A percentile compares a stretch with the other conserved stretches of the same genome.
Evolutionary conservation across 2,113 vertebrate genomes (phyloP).

Genomic region (Motacilla tschutschensis): DNA sequence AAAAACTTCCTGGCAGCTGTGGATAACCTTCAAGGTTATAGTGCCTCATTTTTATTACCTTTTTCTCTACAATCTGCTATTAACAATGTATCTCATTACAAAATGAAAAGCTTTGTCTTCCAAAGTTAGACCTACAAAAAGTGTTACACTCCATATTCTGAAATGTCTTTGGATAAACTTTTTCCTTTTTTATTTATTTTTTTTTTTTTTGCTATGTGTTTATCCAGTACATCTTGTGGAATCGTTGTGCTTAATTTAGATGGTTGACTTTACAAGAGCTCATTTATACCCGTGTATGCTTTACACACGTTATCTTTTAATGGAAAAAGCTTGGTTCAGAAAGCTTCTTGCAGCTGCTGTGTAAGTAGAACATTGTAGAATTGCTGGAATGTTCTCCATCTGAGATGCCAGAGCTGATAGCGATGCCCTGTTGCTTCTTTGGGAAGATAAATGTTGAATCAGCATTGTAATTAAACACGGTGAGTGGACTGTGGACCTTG

Average conservation of each 20-base stretch:
- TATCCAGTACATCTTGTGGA: not conserved
- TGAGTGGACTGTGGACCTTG: not conserved
- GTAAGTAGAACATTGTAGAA: not conserved
- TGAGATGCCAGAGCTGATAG: not conserved
- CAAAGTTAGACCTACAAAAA: conserved; percentile 22
- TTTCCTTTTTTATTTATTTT: conserved; percentile 5
- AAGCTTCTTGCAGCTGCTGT: not conserved
- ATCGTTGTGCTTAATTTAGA: not conserved
- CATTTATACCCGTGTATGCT: not conserved
- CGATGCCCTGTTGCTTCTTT: not conserved
- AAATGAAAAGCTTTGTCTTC: conserved; percentile 47
- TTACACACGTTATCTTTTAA: not conserved
- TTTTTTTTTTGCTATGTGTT: not conserved
- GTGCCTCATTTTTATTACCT: conserved; percentile 38
- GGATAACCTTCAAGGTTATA: conserved; percentile 32
- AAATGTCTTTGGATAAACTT: conserved; percentile 32
- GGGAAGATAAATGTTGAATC: not conserved
- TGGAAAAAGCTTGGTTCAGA: not conserved
- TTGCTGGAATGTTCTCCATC: not conserved
- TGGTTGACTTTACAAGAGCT: not conserved
- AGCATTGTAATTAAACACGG: not conserved
- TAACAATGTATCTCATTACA: conserved; percentile 29
- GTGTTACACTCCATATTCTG: not conserved
- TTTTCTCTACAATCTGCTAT: conserved; percentile 11
- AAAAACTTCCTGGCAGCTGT: conserved; percentile 50